A percentile compares a stretch with the other conserved stretches of the same genome.
Conservation (phyloP, 2,888 invertebrate species). For the Rhopalosiphum nymphaeae region DNA sequence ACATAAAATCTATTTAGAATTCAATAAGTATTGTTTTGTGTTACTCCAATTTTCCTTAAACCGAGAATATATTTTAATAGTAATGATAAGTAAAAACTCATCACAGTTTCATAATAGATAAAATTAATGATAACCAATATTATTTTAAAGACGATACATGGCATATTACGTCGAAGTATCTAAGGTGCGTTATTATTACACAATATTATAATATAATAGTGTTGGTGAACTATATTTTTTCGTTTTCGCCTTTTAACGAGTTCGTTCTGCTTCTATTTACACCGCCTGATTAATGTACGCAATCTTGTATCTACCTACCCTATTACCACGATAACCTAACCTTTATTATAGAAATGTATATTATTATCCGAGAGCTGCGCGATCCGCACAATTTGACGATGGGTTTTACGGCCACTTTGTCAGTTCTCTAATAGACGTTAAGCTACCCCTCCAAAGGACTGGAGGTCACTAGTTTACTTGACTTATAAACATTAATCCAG, state of each 20-base stretch:
- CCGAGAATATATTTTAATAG: not conserved
- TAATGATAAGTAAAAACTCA: not conserved
- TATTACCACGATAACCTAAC: not conserved
- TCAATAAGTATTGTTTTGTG: not conserved
- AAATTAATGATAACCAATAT: not conserved
- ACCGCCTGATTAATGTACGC: not conserved
- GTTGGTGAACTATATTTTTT: not conserved
- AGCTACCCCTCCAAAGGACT: not conserved
- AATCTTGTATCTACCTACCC: not conserved
- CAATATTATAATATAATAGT: not conserved
- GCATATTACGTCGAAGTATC: not conserved
- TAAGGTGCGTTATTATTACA: not conserved
- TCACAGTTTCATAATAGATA: not conserved
- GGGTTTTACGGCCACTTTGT: conserved; percentile 20
- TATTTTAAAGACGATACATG: not conserved
- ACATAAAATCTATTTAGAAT: not conserved
- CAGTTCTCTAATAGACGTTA: conserved; percentile 31
- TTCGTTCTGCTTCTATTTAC: not conserved
- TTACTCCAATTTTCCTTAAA: not conserved
- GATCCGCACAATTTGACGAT: not conserved
- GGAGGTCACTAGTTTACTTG: not conserved
- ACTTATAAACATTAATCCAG: not conserved
- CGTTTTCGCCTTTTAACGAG: not conserved
- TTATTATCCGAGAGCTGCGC: not conserved
- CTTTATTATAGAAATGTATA: not conserved